Evolutionary conservation across 2,888 invertebrate genomes (phyloP).

Genomic region (Drosophila dives): DNA sequence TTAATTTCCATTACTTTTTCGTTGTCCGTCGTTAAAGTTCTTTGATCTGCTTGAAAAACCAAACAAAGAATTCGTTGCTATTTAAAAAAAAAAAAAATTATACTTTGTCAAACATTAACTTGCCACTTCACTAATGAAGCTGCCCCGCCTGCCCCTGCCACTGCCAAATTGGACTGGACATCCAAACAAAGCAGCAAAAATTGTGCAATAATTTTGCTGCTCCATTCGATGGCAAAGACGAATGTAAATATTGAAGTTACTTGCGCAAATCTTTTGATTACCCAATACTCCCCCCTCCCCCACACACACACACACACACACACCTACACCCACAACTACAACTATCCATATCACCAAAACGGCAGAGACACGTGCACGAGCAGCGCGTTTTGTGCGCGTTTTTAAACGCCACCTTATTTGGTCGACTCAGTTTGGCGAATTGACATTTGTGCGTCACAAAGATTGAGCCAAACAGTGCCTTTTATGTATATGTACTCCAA

Average conservation of each 20-base stretch:
- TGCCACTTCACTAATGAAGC: conserved; percentile 1
- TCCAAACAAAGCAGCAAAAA: conserved; percentile 32
- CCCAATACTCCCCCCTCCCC: background rate
- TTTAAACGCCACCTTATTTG: conserved; percentile 71
- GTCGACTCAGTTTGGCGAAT: conserved; percentile 23
- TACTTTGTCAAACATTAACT: conserved; percentile 22
- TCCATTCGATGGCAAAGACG: conserved; percentile 7
- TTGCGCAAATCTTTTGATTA: conserved; percentile 27
- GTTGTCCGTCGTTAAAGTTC: conserved; percentile 25
- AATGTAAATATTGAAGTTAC: conserved; percentile 43
- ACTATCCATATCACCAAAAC: too few relatives aligned
- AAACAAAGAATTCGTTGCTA: conserved; percentile 5
- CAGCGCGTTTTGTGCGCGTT: conserved; percentile 51
- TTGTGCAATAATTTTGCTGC: conserved; percentile 37
- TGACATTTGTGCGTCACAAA: conserved; percentile 47
- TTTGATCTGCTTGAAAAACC: conserved; percentile 29
- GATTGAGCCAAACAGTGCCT: conserved; percentile 45
- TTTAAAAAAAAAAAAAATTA: background rate
- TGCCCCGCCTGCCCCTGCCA: too few relatives aligned
- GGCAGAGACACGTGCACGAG: conserved; percentile 56
- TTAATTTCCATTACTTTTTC: conserved; percentile 2
- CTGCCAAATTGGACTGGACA: background rate
- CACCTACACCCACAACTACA: background rate
- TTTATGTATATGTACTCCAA: conserved; percentile 33
- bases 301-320: background rate